phyloP scores from a whole-genome alignment of 2,797 vertebrate genomes.

The Benthosema pterotum region DNA sequence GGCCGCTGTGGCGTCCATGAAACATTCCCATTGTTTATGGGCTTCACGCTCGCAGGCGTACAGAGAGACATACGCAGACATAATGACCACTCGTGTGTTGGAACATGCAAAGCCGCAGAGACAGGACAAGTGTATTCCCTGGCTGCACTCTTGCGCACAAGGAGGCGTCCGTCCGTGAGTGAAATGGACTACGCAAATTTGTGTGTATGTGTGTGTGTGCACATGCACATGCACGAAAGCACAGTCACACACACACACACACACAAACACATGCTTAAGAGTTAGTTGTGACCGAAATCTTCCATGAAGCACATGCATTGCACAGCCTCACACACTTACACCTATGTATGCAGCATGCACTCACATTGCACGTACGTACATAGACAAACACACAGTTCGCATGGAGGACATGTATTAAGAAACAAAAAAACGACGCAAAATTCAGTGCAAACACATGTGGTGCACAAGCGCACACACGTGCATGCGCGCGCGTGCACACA shows the following conservation, averaged over 20 bases:
- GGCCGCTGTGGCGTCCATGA: constrained; percentile 73
- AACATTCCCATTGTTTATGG: constrained; percentile 72
- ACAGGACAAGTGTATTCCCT: constrained; percentile 18
- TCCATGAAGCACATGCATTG: too few relatives aligned
- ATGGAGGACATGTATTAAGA: not conserved
- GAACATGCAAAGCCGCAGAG: constrained; percentile 20
- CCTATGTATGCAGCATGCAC: too few relatives aligned
- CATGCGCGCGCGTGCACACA: constrained; percentile 3
- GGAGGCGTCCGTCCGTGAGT: constrained; percentile 1
- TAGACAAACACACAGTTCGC: constrained; percentile 1
- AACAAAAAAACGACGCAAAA: not conserved
- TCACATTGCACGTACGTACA: not conserved
- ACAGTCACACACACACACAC: too few relatives aligned
- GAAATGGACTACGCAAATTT: not conserved
- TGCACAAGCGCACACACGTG: constrained; percentile 2
- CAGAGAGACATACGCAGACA: constrained; percentile 12
- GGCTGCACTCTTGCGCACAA: constrained; percentile 5
- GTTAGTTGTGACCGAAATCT: too few relatives aligned
- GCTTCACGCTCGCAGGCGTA: constrained; percentile 47
- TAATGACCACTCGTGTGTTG: constrained; percentile 43
- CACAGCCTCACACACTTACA: too few relatives aligned
- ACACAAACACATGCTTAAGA: too few relatives aligned
- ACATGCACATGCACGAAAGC: too few relatives aligned
- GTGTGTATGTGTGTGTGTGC: too few relatives aligned
- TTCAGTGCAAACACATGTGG: too few relatives aligned